phyloP scores from a whole-genome alignment of 2,113 vertebrate species.

The Trichomycterus rosablanca region DNA sequence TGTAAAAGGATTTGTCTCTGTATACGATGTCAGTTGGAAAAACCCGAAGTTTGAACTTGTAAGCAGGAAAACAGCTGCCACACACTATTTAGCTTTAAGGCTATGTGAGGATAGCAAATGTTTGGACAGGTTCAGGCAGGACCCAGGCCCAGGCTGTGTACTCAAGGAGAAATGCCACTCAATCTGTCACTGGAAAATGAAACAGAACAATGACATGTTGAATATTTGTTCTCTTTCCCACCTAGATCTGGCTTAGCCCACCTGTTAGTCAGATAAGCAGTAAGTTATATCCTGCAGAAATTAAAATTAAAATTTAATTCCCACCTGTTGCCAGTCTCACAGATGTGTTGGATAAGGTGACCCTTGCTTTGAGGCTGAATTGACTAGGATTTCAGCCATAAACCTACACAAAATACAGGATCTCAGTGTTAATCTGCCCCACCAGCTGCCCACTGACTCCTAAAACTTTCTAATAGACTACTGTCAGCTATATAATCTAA shows the following conservation, averaged over 20 bases:
- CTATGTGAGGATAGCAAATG: constrained; percentile 62
- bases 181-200: constrained; percentile 34
- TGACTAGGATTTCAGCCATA: constrained; percentile 47
- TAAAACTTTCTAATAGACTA: constrained; percentile 53
- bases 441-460: constrained; percentile 58
- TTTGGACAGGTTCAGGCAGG: constrained; percentile 67
- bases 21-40: constrained; percentile 33
- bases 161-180: constrained; percentile 57
- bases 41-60: constrained; percentile 51
- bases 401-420: constrained; percentile 44
- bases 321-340: constrained; percentile 52
- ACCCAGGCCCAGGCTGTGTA: constrained; percentile 58
- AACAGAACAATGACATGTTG: constrained; percentile 44
- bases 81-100: constrained; percentile 64
- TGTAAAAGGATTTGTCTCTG: no score
- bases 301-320: constrained; percentile 27
- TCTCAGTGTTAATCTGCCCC: constrained; percentile 45
- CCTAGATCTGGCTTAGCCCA: constrained; percentile 15
- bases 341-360: constrained; percentile 47
- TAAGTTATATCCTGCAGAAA: constrained; percentile 1
- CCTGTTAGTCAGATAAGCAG: constrained; percentile 9
- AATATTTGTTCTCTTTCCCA: constrained; percentile 9
- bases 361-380: constrained; percentile 37
- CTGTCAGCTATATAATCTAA: constrained; percentile 71
- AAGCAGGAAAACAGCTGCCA: constrained; percentile 65